phyloP scores from a whole-genome alignment of 2,888 invertebrate genomes.

The Panopea generosa region DNA sequence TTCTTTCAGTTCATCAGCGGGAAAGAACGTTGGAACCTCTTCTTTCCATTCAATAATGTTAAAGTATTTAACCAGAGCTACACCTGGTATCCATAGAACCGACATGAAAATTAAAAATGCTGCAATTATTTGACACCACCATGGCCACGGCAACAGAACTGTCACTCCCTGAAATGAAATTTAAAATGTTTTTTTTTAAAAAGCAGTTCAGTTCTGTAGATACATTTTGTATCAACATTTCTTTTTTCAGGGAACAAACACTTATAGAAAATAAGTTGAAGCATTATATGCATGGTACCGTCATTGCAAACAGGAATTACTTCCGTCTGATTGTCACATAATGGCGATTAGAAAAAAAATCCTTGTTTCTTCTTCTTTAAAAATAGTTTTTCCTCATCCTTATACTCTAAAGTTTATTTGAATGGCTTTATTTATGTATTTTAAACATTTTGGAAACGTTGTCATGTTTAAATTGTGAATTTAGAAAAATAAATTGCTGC shows the following conservation, averaged over 20 bases:
- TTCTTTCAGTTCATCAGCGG: slow-evolving; percentile 70
- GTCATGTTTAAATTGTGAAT: too few species aligned
- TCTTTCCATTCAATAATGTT: slow-evolving; percentile 64
- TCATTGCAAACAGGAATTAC: too few species aligned
- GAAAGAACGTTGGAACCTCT: slow-evolving; percentile 76
- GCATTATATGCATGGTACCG: too few species aligned
- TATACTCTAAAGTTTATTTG: too few species aligned
- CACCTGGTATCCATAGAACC: slow-evolving; percentile 75
- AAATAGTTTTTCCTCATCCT: too few species aligned
- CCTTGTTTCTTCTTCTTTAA: too few species aligned
- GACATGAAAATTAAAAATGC: slow-evolving; percentile 71
- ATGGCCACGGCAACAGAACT: slow-evolving; percentile 69
- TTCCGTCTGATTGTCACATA: too few species aligned
- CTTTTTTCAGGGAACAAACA: neutral
- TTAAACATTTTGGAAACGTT: too few species aligned
- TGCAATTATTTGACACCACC: slow-evolving; percentile 75
- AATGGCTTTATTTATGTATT: too few species aligned
- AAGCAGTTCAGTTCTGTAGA: neutral
- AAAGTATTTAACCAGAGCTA: slow-evolving; percentile 70
- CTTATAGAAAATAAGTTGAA: too few species aligned
- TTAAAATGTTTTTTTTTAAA: neutral
- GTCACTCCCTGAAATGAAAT: slow-evolving; percentile 64
- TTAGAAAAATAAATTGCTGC: too few species aligned
- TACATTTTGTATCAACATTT: neutral
- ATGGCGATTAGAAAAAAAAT: too few species aligned